phyloP scores from a whole-genome alignment of 2,888 invertebrate species.

The Lordiphosa andalusiaca region DNA sequence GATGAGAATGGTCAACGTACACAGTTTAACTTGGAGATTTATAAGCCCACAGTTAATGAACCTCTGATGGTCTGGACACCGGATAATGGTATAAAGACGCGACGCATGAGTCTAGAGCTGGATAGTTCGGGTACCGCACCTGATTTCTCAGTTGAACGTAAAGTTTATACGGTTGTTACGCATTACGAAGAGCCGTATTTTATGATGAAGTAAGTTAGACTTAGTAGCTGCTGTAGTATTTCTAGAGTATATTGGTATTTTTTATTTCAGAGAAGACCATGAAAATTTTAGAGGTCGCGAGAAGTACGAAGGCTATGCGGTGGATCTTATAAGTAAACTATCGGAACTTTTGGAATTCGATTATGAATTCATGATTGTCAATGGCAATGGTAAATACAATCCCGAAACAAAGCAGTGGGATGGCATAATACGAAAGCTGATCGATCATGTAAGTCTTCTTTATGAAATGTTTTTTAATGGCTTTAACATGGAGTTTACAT shows the following conservation, averaged over 20 bases:
- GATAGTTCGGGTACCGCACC: constrained; percentile 70
- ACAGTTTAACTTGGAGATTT: constrained; percentile 81
- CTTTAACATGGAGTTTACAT: no score
- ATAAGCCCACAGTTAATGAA: constrained; percentile 79
- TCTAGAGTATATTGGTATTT: constrained; percentile 77
- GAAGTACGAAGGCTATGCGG: constrained; percentile 92
- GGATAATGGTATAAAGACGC: constrained; percentile 61
- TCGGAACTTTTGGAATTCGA: constrained; percentile 86
- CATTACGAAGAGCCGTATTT: constrained; percentile 89
- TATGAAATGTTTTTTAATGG: no score
- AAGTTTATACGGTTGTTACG: constrained; percentile 86
- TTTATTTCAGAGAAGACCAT: constrained; percentile 80
- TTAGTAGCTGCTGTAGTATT: neutral
- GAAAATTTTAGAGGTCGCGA: constrained; percentile 82
- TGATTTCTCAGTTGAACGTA: constrained; percentile 82
- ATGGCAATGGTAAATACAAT: constrained; percentile 86
- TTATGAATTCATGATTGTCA: constrained; percentile 86
- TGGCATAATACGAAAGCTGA: constrained; percentile 87
- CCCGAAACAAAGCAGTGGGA: constrained; percentile 88
- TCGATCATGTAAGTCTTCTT: constrained; percentile 84
- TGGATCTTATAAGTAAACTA: constrained; percentile 93
- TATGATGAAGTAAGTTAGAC: constrained; percentile 80
- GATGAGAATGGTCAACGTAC: constrained; percentile 83
- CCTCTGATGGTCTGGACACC: constrained; percentile 79
- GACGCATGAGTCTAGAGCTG: constrained; percentile 45